Evolutionary conservation across 2,113 vertebrate genomes (phyloP), one percentile per base, ranked within the genome.

Genomic region (Peromyscus polionotus): DNA sequence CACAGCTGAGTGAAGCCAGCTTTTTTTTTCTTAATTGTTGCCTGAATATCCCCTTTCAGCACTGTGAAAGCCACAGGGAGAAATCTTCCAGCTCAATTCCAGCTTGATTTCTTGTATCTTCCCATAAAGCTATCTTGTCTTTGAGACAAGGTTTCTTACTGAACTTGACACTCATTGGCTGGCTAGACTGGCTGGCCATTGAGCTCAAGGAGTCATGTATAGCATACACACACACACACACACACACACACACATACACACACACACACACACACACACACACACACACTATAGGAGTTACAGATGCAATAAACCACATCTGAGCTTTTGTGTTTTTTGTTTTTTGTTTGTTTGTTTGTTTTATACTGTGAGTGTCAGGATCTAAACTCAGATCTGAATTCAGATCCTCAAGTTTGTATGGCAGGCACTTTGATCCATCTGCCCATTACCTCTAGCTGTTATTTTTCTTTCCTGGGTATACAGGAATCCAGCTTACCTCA

Each of bases 221-320:
- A 33, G 9, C 12, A 7, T 22, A 3, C 3, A 13, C 42, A 3
- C 3, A 9, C 19, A 22, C n/a, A 7, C 12, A 28, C 42, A 7
- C 42, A 76, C 73, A 79, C 48, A 20, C 45, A 76, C 42, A 76
- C 75, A 76, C 42, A 73, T 9, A 59, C 54, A 39, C 57, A 42
- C 24, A 7, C n/a, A 42, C 42, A 3, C 42, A 42, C 42, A 42
- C 42, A 42, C 42, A 42, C 42, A 42, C 42, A 42, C 42, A n/a
- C 17, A 59, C 54, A 59, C 57, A 42, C 24, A 13, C n/a, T 11
- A 59, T 20, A 59, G n/a, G 59, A 31, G 61, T 45, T 65, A 65
- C 11, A 85, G 39, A 45, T 45, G 61, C 26, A 65, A 45, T 11
- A 65, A 77, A 57, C 8, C 31, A 57, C 31, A 57, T 80, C 31